Percentiles rank a stretch among this genome's conserved stretches.
Evolutionary conservation across 2,113 vertebrate genomes (phyloP).

Genomic region (Mirza zaza): DNA sequence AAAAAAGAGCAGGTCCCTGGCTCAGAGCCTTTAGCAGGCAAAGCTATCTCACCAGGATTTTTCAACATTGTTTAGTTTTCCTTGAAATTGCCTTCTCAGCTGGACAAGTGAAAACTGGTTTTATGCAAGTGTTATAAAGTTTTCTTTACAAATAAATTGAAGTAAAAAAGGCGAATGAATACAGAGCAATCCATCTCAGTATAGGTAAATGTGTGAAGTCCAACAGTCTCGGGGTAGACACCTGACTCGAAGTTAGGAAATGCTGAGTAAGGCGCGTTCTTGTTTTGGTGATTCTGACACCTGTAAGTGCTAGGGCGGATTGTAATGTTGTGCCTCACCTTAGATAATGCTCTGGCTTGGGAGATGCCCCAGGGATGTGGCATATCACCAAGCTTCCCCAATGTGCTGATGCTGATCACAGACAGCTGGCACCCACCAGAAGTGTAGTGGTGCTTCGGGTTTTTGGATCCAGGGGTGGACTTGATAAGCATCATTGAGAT

Average conservation of each 20-base stretch:
- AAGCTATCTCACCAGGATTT: background rate
- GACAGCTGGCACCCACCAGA: background rate
- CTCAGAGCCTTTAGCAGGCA: background rate
- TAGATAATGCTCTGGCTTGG: background rate
- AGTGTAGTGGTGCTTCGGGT: background rate
- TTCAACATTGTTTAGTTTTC: background rate
- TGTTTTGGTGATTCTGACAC: background rate
- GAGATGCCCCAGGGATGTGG: background rate
- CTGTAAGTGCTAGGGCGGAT: background rate
- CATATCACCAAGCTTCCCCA: background rate
- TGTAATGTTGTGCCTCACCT: background rate
- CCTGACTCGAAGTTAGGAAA: background rate
- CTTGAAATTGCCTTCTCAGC: background rate
- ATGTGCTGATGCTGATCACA: background rate
- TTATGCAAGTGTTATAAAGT: background rate
- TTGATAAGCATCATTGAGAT: background rate
- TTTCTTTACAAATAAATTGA: background rate
- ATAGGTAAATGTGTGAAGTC: background rate
- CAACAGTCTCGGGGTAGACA: background rate
- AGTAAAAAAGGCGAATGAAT: background rate
- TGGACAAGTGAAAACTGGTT: background rate
- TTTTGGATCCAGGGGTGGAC: background rate
- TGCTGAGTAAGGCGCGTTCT: background rate
- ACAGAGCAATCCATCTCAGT: background rate
- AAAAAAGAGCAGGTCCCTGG: background rate